Base-by-base conservation (phyloP, 2,113 vertebrate species). In the Myotis brandtii region DNA sequence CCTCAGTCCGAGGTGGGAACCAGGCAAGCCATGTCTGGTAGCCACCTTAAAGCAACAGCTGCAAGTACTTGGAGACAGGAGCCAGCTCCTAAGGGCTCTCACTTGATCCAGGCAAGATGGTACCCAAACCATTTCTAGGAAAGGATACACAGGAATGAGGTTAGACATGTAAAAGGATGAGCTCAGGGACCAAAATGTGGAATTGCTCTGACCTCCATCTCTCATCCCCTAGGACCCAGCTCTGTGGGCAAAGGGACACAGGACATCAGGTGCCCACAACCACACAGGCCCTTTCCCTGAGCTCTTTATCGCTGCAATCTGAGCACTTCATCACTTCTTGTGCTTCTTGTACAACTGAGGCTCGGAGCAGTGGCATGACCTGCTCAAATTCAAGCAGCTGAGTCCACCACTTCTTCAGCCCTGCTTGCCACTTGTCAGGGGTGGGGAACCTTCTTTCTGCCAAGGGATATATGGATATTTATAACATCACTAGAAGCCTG, bases 111-210 rank as follows among this genome's bases (percentile, higher is more conserved):
- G 52, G 34, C 6, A 73, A 90, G 79, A 72, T 16, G 73, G 40
- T 25, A 21, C 21, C 73, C 62, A 77, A 66, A 50, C 1, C 5
- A 7, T 5, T 69, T 66, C 88, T n/a, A 46, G 62, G 72, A 86
- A 86, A 62, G 18, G 20, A 32, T 16, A 21, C 30, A 7, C 11
- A 34, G 25, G 59, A 77, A 21, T 3, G 14, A 70, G 7, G 16
- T n/a, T 23, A 48, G 48, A 48, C 20, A 1, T 1, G 3, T 1
- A 52, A 50, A 25, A 30, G 54, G 18, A 54, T 0, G 0, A 46
- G 23, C 50, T 75, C 14, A 69, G 32, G 25, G 25, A 27, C 46
- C 46, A 9, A 72, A 6, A 34, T 5, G 9, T 77, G 46, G 89
- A 25, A 30, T 50, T 27, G 37, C 40, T 20, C 32, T 86, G 43